Evolutionary conservation across 2,888 invertebrate genomes (phyloP).

Genomic region (Pterobdella sp.): DNA sequence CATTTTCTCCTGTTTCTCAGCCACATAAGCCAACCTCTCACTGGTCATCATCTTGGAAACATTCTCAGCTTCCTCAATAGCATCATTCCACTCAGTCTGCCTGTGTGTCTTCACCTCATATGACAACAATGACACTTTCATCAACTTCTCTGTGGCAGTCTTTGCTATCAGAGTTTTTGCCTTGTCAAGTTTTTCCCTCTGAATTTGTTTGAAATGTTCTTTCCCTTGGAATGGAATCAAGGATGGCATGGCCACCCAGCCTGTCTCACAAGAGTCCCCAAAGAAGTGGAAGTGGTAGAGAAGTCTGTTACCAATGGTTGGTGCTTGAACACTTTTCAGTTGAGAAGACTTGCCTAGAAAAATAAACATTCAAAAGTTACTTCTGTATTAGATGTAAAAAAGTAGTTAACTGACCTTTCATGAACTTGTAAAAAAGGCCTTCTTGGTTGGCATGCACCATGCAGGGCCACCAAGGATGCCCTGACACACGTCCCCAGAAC

Average conservation of each 20-base stretch:
- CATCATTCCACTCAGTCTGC: slow-evolving; percentile 59
- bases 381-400: slow-evolving; percentile 76
- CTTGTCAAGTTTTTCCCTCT: slow-evolving; percentile 29
- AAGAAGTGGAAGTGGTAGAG: slow-evolving; percentile 73
- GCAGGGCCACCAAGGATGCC: slow-evolving; percentile 82
- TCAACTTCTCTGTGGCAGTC: neutral
- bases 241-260: slow-evolving; percentile 64
- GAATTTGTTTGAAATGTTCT: slow-evolving; percentile 50
- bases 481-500: slow-evolving; percentile 52
- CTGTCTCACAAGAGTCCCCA: slow-evolving; percentile 72
- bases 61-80: slow-evolving; percentile 18
- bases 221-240: slow-evolving; percentile 62
- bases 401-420: slow-evolving; percentile 7
- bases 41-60: neutral
- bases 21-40: slow-evolving; percentile 8
- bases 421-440: neutral
- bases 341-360: too few species aligned
- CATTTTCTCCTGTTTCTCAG: neutral
- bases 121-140: slow-evolving; percentile 1
- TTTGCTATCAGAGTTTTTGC: neutral
- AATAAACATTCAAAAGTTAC: slow-evolving; percentile 77
- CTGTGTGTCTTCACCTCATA: slow-evolving; percentile 50
- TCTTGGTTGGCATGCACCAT: slow-evolving; percentile 56
- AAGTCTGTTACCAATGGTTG: slow-evolving; percentile 13
- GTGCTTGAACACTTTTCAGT: too few species aligned